Percentiles rank a stretch among this genome's conserved stretches.
Evolutionary conservation across 1,140 invertebrate species (phyloP).

Genomic region (Limonius californicus): DNA sequence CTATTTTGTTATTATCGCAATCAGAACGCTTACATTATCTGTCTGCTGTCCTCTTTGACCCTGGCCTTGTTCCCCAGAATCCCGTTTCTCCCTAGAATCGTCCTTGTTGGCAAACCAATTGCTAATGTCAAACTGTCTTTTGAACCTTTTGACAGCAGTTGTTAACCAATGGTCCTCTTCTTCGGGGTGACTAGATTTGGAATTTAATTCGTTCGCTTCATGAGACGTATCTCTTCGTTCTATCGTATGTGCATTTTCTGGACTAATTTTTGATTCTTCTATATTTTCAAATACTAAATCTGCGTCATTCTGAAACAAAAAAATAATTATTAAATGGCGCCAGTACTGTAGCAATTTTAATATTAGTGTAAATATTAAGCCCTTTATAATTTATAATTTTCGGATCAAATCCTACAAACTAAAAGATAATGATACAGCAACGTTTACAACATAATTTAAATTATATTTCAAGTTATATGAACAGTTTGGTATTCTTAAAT

Average conservation of each 20-base stretch:
- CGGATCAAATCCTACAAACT: too few species aligned
- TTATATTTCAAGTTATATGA: too few species aligned
- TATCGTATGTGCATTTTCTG: conserved; percentile 31
- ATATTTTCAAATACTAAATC: conserved; percentile 46
- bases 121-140: conserved; percentile 24
- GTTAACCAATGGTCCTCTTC: conserved; percentile 42
- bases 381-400: too few species aligned
- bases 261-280: conserved; percentile 30
- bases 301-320: conserved; percentile 40
- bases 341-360: too few species aligned
- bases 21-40: background rate
- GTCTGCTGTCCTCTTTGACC: background rate
- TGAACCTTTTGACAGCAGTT: conserved; percentile 39
- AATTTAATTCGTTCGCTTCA: conserved; percentile 9
- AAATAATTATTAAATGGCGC: conserved; percentile 15
- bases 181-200: conserved; percentile 35
- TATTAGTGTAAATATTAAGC: too few species aligned
- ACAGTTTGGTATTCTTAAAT: too few species aligned
- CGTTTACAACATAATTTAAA: too few species aligned
- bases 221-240: conserved; percentile 23
- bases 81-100: background rate
- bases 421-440: too few species aligned
- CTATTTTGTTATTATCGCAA: background rate
- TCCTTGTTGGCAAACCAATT: background rate
- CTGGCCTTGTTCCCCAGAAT: background rate